Conservation (phyloP, 1,140 invertebrate species). For the Druon quercuslanigerum region DNA sequence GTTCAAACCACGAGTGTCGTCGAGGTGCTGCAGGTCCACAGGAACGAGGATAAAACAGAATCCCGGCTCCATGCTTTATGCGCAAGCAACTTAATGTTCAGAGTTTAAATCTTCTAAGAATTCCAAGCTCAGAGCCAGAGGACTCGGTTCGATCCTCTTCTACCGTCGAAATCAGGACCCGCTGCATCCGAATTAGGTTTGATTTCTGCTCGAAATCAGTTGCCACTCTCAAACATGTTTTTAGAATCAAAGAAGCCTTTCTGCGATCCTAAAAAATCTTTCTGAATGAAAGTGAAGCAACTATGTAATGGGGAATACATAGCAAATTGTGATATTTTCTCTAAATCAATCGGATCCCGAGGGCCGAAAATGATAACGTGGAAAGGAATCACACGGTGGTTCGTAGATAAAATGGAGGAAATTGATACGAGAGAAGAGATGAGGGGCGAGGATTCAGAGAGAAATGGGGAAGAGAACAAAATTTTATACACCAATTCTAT, state of each 20-base stretch:
- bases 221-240: too few species aligned
- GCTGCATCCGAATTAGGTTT: conserved; percentile 9
- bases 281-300: conserved; percentile 5
- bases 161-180: not conserved
- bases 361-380: conserved; percentile 48
- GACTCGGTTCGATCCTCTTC: conserved; percentile 13
- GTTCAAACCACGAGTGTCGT: conserved; percentile 16
- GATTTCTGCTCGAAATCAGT: conserved; percentile 9
- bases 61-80: conserved; percentile 15
- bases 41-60: conserved; percentile 10
- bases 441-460: conserved; percentile 29
- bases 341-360: conserved; percentile 65
- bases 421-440: conserved; percentile 31
- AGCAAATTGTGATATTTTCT: conserved; percentile 72
- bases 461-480: conserved; percentile 48
- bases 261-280: too few species aligned
- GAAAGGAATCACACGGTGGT: conserved; percentile 30
- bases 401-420: conserved; percentile 26
- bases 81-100: conserved; percentile 4
- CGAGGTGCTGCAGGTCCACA: not conserved
- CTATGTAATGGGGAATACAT: conserved; percentile 43
- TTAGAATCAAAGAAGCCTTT: too few species aligned
- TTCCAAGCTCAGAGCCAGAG: not conserved
- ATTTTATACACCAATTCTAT: conserved; percentile 66
- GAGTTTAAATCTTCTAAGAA: not conserved